Conservation (phyloP, 2,113 vertebrate genomes). For the Acrocephalus arundinaceus region DNA sequence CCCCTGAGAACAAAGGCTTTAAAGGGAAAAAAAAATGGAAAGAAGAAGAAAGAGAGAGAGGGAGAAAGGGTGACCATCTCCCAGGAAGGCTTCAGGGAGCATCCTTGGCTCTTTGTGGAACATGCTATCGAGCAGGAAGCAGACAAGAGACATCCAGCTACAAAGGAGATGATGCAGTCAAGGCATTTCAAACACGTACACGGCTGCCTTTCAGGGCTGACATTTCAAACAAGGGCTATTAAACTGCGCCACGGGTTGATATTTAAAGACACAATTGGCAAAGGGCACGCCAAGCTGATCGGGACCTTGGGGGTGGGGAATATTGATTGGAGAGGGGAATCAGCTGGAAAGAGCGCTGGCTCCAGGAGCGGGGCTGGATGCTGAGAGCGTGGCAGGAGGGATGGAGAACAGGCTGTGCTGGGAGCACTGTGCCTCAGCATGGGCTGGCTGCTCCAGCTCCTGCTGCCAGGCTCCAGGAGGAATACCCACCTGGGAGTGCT, state of each 20-base stretch:
- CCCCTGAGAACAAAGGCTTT: slow-evolving; percentile 13
- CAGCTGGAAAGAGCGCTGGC: neutral
- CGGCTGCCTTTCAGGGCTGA: slow-evolving; percentile 22
- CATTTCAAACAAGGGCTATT: slow-evolving; percentile 51
- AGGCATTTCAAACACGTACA: slow-evolving; percentile 61
- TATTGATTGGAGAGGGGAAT: neutral
- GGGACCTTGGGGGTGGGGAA: neutral
- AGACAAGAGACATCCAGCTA: slow-evolving; percentile 59
- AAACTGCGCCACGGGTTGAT: neutral
- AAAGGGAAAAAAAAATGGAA: neutral
- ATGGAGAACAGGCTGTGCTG: neutral
- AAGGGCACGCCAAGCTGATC: slow-evolving; percentile 34
- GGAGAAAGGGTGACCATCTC: slow-evolving; percentile 7
- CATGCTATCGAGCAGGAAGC: slow-evolving; percentile 62
- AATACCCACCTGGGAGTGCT: neutral
- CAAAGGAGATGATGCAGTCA: slow-evolving; percentile 32
- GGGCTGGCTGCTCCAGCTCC: neutral
- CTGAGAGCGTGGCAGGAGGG: neutral
- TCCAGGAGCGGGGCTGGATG: neutral
- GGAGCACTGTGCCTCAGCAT: neutral
- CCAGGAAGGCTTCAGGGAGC: slow-evolving; percentile 49
- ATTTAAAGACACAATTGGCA: slow-evolving; percentile 58
- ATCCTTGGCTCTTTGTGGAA: slow-evolving; percentile 45
- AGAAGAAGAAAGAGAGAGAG: neutral
- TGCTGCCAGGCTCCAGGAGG: neutral